Evolutionary conservation across 1,140 invertebrate species (phyloP), one percentile per base, ranked within the genome.

Genomic region (Drosophila bipectinata): DNA sequence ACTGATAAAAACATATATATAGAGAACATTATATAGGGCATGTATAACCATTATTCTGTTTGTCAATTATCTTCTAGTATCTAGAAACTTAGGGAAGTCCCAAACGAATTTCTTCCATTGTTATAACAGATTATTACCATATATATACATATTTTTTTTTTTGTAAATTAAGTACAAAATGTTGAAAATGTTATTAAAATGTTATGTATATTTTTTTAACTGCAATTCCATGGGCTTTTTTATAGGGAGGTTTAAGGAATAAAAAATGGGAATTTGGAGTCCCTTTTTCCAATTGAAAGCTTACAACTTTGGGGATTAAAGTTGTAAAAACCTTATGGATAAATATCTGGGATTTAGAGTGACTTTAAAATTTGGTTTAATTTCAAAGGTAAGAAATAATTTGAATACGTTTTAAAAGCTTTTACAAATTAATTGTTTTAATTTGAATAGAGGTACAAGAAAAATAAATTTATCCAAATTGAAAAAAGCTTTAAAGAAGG

Each of bases 51-150:
- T 28, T 28, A 28, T 28, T 28, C 26, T 21, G 26, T 67, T 18
- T 21, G 53, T 73, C 61, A 63, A 62, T 37, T 39, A 58, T 54
- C 79, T 82, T 82, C 79, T 82, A 83, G 79, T 83, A 82, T 82
- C 79, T 82, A 82, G 79, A 82, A 82, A 69, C 37, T 52, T 82
- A 74, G 68, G 66, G 49, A 56, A 44, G 10, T 37, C 63, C 32
- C 51, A 48, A 39, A 71, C 64, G 77, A 78, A 60, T 67, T 57
- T 63, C 32, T 37, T 63, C 45, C 32, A 63, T 51, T 66, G 59
- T 66, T 63, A 66, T 21, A 39, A 51, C 44, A 63, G 4, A 37
- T n/a, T n/a, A 44, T 18, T 18, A 14, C 8, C 6, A 44, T 18
- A 44, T 14, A 64, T 47, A 26, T 39, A 49, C 28, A 21, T 28